These are phyloP conservation scores for Toxotes chatareus DNA, from an alignment of 2,113 vertebrate species.

Conservation along the genomic window DNA sequence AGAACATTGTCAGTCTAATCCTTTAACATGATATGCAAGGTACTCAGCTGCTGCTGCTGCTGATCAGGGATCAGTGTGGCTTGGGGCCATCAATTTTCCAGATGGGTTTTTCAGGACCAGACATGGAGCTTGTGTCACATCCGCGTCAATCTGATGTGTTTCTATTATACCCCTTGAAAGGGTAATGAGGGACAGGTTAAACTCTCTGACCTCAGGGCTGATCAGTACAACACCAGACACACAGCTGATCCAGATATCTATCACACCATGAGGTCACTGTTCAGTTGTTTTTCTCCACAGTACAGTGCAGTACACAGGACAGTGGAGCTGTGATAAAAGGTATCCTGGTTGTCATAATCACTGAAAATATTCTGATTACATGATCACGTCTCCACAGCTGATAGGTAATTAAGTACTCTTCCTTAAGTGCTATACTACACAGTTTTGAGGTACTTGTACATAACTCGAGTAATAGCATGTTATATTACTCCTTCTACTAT, in stretches of 20 bases:
- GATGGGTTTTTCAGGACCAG: background rate
- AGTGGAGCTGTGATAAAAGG: too few species aligned
- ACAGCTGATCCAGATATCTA: background rate
- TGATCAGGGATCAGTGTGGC: background rate
- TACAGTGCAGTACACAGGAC: too few species aligned
- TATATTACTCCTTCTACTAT: background rate
- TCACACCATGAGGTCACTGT: background rate
- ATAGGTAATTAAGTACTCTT: too few species aligned
- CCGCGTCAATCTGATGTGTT: background rate
- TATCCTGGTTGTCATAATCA: too few species aligned
- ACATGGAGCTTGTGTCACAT: background rate
- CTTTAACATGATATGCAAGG: background rate
- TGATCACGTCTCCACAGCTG: too few species aligned
- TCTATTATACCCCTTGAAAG: background rate
- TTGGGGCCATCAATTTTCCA: background rate
- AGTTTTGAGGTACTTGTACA: too few species aligned
- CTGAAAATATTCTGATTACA: too few species aligned
- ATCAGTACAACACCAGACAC: background rate
- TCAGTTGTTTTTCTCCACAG: background rate
- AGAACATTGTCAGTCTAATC: background rate
- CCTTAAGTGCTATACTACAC: too few species aligned
- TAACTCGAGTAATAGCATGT: background rate
- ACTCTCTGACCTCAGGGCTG: background rate
- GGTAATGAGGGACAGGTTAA: background rate
- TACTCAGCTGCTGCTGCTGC: background rate